A percentile compares a stretch with the other conserved stretches of the same genome.
These are phyloP conservation scores for Paragorgia papillata DNA, from an alignment of 92 coral and sea anemone species.

Conservation along the genomic window DNA sequence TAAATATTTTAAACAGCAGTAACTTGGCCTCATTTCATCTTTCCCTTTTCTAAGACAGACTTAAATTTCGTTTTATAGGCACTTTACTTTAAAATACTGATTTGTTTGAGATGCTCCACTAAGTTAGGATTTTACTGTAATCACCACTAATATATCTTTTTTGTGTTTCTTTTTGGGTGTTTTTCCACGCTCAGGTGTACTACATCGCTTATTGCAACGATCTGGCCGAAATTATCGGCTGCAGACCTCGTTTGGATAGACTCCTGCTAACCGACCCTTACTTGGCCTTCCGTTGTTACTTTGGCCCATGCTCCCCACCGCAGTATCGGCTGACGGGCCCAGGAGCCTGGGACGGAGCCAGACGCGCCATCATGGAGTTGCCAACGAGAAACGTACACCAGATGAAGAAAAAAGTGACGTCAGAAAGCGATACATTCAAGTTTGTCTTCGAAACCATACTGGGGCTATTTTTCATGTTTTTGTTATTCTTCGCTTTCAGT, in stretches of 20 bases:
- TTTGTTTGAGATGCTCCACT: too few species aligned
- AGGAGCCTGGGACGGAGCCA: slow-evolving; percentile 83
- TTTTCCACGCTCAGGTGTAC: slow-evolving; percentile 46
- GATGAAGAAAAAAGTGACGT: slow-evolving; percentile 17
- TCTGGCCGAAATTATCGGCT: slow-evolving; percentile 77
- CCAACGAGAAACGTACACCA: slow-evolving; percentile 26
- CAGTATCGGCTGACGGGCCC: slow-evolving; percentile 92
- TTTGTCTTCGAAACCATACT: background rate
- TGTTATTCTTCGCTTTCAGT: background rate
- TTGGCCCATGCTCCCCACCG: slow-evolving; percentile 87
- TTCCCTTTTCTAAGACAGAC: too few species aligned
- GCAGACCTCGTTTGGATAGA: slow-evolving; percentile 68
- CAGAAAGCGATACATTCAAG: background rate
- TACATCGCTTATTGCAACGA: slow-evolving; percentile 73
- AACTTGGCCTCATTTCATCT: too few species aligned
- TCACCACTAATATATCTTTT: too few species aligned
- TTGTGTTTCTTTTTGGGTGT: too few species aligned
- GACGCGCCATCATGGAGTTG: slow-evolving; percentile 55
- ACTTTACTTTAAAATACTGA: too few species aligned
- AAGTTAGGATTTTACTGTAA: too few species aligned
- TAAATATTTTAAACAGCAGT: too few species aligned
- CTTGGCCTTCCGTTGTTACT: slow-evolving; percentile 73
- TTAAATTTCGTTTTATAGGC: too few species aligned
- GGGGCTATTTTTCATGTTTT: background rate
- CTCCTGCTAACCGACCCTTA: slow-evolving; percentile 70